Evolutionary conservation across 2,888 invertebrate genomes (phyloP).

Genomic region (Andrena flavipes): DNA sequence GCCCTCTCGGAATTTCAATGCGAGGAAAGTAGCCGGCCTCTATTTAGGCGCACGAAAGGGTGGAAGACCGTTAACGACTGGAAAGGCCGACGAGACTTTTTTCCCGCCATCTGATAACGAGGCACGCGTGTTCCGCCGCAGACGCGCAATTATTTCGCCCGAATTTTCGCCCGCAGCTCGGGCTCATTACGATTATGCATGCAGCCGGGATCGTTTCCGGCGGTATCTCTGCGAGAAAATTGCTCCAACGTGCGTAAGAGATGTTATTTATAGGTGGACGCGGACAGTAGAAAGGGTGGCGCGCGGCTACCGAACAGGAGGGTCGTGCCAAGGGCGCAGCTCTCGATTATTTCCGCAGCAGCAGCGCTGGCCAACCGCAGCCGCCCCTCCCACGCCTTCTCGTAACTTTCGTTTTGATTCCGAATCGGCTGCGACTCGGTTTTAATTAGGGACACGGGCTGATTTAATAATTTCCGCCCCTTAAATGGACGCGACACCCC

Average conservation of each 20-base stretch:
- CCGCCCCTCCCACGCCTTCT: neutral
- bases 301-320: conserved; percentile 25
- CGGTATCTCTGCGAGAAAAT: conserved; percentile 59
- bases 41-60: conserved; percentile 18
- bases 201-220: conserved; percentile 56
- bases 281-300: conserved; percentile 31
- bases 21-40: neutral
- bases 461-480: conserved; percentile 57
- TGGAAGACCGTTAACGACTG: neutral
- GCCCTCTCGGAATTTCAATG: neutral
- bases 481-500: conserved; percentile 24
- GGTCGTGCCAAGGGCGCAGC: conserved; percentile 33
- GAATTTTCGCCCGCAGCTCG: conserved; percentile 35
- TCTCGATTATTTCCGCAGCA: conserved; percentile 56
- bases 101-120: conserved; percentile 27
- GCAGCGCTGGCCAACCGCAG: conserved; percentile 17
- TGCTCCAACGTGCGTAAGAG: conserved; percentile 54
- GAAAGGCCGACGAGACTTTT: conserved; percentile 2
- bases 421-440: conserved; percentile 38
- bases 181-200: conserved; percentile 53
- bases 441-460: conserved; percentile 58
- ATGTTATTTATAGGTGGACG: conserved; percentile 59
- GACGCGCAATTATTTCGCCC: conserved; percentile 46
- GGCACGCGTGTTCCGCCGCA: conserved; percentile 18
- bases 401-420: conserved; percentile 48